These are phyloP conservation scores for Himalopsyche phryganea DNA, from an alignment of 1,140 invertebrate species.

Conservation along the genomic window DNA sequence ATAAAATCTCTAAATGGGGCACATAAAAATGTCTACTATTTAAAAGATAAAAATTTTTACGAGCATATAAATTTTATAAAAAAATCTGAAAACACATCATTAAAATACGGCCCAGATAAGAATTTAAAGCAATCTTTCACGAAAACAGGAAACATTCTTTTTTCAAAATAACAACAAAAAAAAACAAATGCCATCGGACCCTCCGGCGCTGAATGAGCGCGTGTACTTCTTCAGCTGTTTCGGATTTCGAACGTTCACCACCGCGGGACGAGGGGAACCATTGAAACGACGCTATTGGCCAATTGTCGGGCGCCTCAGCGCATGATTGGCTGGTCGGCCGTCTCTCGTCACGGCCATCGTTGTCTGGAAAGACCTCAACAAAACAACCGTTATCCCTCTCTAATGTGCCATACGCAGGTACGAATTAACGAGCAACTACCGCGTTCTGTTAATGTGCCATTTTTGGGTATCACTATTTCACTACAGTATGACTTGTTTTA, in stretches of 20 bases:
- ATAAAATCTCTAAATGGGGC: too few relatives aligned
- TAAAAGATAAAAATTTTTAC: too few relatives aligned
- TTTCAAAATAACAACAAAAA: too few relatives aligned
- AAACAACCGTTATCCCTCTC: slow-evolving; percentile 54
- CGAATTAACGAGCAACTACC: slow-evolving; percentile 49
- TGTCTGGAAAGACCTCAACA: slow-evolving; percentile 47
- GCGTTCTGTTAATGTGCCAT: slow-evolving; percentile 18
- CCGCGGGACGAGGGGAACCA: slow-evolving; percentile 38
- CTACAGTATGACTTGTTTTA: slow-evolving; percentile 15
- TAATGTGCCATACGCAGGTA: slow-evolving; percentile 50
- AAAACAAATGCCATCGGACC: too few relatives aligned
- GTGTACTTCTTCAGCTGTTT: not conserved
- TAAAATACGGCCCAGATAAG: too few relatives aligned
- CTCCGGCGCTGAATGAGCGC: too few relatives aligned
- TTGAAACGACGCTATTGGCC: slow-evolving; percentile 39
- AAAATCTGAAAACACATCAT: too few relatives aligned
- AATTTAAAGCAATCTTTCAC: too few relatives aligned
- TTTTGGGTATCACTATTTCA: slow-evolving; percentile 15
- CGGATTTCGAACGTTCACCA: not conserved
- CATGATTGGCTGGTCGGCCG: slow-evolving; percentile 36
- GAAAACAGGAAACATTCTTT: too few relatives aligned
- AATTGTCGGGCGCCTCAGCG: slow-evolving; percentile 32
- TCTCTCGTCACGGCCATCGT: slow-evolving; percentile 48
- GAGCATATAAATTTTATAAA: too few relatives aligned
- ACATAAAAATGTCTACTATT: too few relatives aligned